Evolutionary conservation across 2,113 vertebrate genomes (phyloP).

Genomic region (Dipodomys merriami): DNA sequence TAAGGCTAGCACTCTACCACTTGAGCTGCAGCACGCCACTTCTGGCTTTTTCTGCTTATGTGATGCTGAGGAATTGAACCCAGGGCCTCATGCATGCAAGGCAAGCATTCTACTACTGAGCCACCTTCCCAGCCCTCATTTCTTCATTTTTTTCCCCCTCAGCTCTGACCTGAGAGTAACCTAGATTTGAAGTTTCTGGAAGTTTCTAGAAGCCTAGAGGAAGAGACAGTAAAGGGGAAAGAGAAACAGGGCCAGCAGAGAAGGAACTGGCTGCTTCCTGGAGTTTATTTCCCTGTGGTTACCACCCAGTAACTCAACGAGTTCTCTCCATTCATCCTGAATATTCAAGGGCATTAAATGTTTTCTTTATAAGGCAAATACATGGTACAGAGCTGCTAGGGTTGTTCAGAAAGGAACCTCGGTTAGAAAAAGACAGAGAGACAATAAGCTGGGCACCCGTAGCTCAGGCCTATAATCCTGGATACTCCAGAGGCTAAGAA

Average conservation of each 20-base stretch:
- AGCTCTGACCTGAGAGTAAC: not conserved
- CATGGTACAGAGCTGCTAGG: not conserved
- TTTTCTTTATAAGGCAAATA: not conserved
- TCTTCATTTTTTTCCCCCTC: not conserved
- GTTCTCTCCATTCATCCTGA: not conserved
- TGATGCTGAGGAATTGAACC: too few relatives aligned
- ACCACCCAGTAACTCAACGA: not conserved
- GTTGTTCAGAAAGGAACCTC: not conserved
- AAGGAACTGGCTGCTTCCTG: fast-evolving
- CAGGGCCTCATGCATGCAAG: too few relatives aligned
- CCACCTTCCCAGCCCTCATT: not conserved
- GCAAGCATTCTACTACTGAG: too few relatives aligned
- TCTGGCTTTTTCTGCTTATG: too few relatives aligned
- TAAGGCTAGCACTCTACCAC: too few relatives aligned
- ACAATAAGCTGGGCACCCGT: too few relatives aligned
- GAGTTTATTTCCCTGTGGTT: not conserved
- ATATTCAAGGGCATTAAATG: not conserved
- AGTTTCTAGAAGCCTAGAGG: not conserved
- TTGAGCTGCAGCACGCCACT: too few relatives aligned
- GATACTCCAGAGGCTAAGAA: too few relatives aligned
- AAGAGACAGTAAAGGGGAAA: not conserved
- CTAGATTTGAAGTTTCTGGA: not conserved
- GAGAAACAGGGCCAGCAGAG: not conserved
- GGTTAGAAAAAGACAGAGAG: not conserved
- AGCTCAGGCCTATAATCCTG: too few relatives aligned